A percentile compares a stretch with the other conserved stretches of the same genome.
These are phyloP conservation scores for Aleiodes testaceus DNA, from an alignment of 2,888 invertebrate species.

Conservation along the genomic window DNA sequence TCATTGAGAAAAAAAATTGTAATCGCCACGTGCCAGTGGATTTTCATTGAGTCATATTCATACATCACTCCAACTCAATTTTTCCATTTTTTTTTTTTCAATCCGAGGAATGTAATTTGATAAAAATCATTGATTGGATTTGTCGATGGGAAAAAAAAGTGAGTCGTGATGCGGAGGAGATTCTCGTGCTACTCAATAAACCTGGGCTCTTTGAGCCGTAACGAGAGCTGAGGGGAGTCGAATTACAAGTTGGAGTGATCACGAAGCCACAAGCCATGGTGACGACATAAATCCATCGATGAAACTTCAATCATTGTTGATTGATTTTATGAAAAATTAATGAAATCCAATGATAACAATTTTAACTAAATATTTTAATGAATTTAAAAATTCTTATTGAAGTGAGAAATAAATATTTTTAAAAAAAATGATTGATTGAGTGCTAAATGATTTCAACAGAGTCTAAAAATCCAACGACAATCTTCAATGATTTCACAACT, in stretches of 20 bases:
- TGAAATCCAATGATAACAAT: too few species aligned
- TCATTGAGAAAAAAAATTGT: background rate
- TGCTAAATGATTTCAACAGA: conserved; percentile 18
- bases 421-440: background rate
- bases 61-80: conserved; percentile 9
- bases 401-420: too few species aligned
- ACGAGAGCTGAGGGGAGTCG: conserved; percentile 51
- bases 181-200: conserved; percentile 52
- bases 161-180: conserved; percentile 51
- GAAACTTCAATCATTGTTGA: conserved; percentile 28
- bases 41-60: background rate
- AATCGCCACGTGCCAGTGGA: conserved; percentile 4
- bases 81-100: conserved; percentile 13
- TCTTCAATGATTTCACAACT: conserved; percentile 23
- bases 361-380: too few species aligned
- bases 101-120: background rate
- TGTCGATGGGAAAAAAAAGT: background rate
- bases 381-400: too few species aligned
- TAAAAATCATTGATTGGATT: background rate
- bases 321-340: conserved; percentile 34
- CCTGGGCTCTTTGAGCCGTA: conserved; percentile 52
- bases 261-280: conserved; percentile 46
- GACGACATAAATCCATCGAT: conserved; percentile 50
- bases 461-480: conserved; percentile 2
- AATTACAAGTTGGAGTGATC: conserved; percentile 42